A percentile compares a stretch with the other conserved stretches of the same genome.
Conservation (phyloP, 2,797 vertebrate genomes). For the Sebastes diaconus region DNA sequence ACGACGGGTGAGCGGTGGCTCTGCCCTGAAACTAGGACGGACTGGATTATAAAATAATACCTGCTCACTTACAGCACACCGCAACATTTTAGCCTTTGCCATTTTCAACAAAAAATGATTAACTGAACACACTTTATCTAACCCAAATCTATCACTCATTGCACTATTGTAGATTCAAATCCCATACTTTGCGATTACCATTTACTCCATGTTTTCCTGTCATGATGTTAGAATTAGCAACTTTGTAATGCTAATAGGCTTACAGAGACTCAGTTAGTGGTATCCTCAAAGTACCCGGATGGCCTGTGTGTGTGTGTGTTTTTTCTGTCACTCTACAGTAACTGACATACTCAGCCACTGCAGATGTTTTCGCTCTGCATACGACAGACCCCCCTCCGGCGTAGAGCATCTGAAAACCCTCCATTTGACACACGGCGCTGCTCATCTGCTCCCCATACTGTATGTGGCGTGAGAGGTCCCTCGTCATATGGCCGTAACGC, state of each 20-base stretch:
- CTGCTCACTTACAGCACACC: background rate
- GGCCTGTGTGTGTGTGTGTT: background rate
- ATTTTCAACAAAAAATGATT: background rate
- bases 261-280: slow-evolving; percentile 37
- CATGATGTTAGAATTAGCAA: slow-evolving; percentile 31
- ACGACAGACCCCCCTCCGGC: slow-evolving; percentile 43
- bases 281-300: slow-evolving; percentile 17
- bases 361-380: slow-evolving; percentile 63
- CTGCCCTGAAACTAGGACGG: background rate
- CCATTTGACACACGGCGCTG: slow-evolving; percentile 36
- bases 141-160: background rate
- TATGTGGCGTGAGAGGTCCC: background rate
- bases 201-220: background rate
- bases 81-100: background rate
- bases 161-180: background rate
- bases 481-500: slow-evolving; percentile 7
- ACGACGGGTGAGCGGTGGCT: slow-evolving; percentile 1
- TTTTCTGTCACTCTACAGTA: slow-evolving; percentile 27
- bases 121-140: background rate
- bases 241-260: slow-evolving; percentile 46
- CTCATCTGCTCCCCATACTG: slow-evolving; percentile 38
- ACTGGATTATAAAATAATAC: background rate
- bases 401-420: slow-evolving; percentile 59
- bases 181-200: background rate
- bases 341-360: slow-evolving; percentile 37